phyloP scores from a whole-genome alignment of 2,888 invertebrate genomes.

The Apamea crenata region DNA sequence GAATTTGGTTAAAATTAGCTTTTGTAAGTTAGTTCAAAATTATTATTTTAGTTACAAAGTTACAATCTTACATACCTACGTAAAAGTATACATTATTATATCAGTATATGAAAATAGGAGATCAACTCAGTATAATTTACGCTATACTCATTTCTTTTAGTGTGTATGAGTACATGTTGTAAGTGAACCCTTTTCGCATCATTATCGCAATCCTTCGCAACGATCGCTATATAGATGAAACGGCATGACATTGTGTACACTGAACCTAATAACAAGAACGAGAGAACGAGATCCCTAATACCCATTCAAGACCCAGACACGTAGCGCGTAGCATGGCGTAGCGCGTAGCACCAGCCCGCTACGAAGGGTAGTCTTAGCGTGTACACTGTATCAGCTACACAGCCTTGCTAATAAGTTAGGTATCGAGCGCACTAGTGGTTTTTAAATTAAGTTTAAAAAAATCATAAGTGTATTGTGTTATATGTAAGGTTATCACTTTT shows the following conservation, averaged over 20 bases:
- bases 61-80: not conserved
- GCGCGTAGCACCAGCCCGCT: conserved; percentile 5
- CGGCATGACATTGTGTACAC: not conserved
- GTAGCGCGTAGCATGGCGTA: conserved; percentile 8
- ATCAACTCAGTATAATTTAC: not conserved
- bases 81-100: not conserved
- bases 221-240: no score
- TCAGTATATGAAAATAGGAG: no score
- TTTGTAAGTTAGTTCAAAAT: conserved; percentile 10
- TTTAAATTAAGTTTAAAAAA: not conserved
- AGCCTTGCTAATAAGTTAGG: not conserved
- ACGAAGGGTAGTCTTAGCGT: conserved; percentile 3
- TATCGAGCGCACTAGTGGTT: no score
- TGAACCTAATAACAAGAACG: not conserved
- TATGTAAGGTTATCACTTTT: not conserved
- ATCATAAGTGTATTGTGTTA: not conserved
- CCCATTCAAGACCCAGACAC: not conserved
- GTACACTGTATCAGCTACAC: conserved; percentile 1
- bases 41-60: not conserved
- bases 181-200: not conserved
- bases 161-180: not conserved
- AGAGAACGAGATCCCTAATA: not conserved
- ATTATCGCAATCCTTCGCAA: not conserved
- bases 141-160: not conserved
- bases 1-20: conserved; percentile 26